Conservation (phyloP, 2,888 invertebrate genomes). For the Harpalus rufipes region DNA sequence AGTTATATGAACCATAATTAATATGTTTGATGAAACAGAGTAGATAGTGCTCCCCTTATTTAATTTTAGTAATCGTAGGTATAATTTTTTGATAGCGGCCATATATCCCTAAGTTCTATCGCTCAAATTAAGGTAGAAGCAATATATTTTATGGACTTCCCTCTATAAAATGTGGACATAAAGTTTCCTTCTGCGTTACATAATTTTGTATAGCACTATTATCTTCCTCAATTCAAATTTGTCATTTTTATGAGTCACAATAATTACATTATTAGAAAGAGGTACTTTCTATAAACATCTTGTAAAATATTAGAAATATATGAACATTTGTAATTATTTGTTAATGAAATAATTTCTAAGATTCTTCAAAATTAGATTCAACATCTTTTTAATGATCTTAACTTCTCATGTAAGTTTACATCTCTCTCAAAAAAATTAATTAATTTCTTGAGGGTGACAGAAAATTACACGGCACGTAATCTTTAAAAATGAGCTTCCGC, state of each 20-base stretch:
- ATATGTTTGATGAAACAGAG: not conserved
- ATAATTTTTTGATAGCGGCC: slow-evolving; percentile 44
- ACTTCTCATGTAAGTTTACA: slow-evolving; percentile 30
- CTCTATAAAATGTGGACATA: slow-evolving; percentile 40
- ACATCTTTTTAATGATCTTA: slow-evolving; percentile 5
- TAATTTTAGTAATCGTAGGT: slow-evolving; percentile 29
- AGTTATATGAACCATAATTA: not conserved
- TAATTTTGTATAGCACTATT: slow-evolving; percentile 1
- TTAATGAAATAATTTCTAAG: not conserved
- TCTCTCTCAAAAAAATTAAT: slow-evolving; percentile 63
- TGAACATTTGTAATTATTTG: too few species aligned
- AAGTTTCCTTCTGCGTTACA: slow-evolving; percentile 22
- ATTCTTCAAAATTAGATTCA: not conserved
- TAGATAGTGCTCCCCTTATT: slow-evolving; percentile 15
- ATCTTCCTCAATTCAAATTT: not conserved
- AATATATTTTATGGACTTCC: slow-evolving; percentile 12
- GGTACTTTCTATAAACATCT: too few species aligned
- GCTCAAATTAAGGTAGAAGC: slow-evolving; percentile 35
- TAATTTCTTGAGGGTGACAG: slow-evolving; percentile 60
- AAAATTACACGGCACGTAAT: slow-evolving; percentile 65
- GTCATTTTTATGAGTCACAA: not conserved
- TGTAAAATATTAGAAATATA: too few species aligned
- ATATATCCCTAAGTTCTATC: slow-evolving; percentile 1
- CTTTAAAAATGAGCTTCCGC: slow-evolving; percentile 64
- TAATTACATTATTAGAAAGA: not conserved